phyloP scores from a whole-genome alignment of 2,797 vertebrate species.

The Rhinella marina region DNA sequence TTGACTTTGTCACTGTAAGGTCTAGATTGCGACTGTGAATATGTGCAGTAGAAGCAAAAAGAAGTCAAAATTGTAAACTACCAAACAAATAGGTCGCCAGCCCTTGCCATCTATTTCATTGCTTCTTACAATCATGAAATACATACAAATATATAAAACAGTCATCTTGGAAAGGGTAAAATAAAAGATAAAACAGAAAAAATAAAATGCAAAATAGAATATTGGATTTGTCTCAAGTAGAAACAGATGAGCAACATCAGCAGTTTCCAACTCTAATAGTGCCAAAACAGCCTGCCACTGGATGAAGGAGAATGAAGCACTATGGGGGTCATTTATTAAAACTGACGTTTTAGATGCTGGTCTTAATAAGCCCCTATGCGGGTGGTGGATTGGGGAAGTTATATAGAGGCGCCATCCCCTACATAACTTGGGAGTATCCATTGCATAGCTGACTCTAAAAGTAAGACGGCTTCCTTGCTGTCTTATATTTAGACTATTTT shows the following conservation, averaged over 20 bases:
- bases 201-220: background rate
- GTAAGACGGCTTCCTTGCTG: too few relatives aligned
- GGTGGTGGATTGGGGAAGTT: too few relatives aligned
- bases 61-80: background rate
- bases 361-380: too few relatives aligned
- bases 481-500: too few relatives aligned
- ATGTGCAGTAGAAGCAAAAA: constrained; percentile 53
- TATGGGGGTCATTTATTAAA: too few relatives aligned
- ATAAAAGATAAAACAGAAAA: background rate
- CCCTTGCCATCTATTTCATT: constrained; percentile 41
- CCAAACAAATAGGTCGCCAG: constrained; percentile 26
- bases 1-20: constrained; percentile 80
- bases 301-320: background rate
- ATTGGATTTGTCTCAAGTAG: background rate
- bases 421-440: too few relatives aligned
- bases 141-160: constrained; percentile 2
- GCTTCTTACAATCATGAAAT: background rate
- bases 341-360: too few relatives aligned
- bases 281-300: background rate
- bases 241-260: background rate
- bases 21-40: constrained; percentile 45
- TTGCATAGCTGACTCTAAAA: too few relatives aligned
- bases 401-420: too few relatives aligned
- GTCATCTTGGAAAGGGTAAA: background rate
- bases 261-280: background rate